Percentiles rank a stretch among this genome's conserved stretches.
phyloP scores from a whole-genome alignment of 1,140 invertebrate genomes.

The Bradysia coprophila region DNA sequence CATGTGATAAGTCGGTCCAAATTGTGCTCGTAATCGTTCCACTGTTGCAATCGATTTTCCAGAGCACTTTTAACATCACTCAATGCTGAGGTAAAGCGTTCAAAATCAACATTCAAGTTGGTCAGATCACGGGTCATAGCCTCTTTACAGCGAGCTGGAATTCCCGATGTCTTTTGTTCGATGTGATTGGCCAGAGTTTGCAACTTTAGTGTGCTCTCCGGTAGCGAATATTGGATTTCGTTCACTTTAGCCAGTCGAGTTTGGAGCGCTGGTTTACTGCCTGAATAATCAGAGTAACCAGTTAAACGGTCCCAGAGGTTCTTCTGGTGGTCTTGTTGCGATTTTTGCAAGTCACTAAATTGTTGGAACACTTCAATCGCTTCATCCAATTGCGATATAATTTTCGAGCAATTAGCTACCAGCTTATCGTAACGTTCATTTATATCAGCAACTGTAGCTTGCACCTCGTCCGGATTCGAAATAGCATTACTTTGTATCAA shows the following conservation, averaged over 20 bases:
- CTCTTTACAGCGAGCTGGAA: constrained; percentile 59
- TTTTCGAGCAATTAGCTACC: constrained; percentile 33
- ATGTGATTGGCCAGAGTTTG: constrained; percentile 49
- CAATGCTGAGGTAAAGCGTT: constrained; percentile 59
- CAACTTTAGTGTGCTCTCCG: constrained; percentile 51
- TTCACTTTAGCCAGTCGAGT: constrained; percentile 52
- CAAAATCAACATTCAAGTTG: constrained; percentile 57
- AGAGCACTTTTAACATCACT: constrained; percentile 58
- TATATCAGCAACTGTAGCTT: constrained; percentile 42
- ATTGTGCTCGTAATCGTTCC: constrained; percentile 77
- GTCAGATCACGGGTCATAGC: constrained; percentile 58
- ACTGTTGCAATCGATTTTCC: constrained; percentile 72
- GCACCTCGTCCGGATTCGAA: constrained; percentile 34
- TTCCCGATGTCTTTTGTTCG: constrained; percentile 35
- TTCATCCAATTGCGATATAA: constrained; percentile 51
- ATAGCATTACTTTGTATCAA: constrained; percentile 31
- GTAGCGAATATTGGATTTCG: constrained; percentile 55
- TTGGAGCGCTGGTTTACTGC: constrained; percentile 58
- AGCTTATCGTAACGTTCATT: constrained; percentile 58
- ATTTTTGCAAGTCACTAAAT: constrained; percentile 68
- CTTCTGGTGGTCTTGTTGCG: constrained; percentile 72
- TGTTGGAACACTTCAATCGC: constrained; percentile 61
- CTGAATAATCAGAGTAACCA: constrained; percentile 57
- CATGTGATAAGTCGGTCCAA: constrained; percentile 66
- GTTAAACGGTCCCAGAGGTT: constrained; percentile 67